Percentiles rank a stretch among this genome's conserved stretches.
phyloP scores from a whole-genome alignment of 2,888 invertebrate species.

The Clistopyga incitator region DNA sequence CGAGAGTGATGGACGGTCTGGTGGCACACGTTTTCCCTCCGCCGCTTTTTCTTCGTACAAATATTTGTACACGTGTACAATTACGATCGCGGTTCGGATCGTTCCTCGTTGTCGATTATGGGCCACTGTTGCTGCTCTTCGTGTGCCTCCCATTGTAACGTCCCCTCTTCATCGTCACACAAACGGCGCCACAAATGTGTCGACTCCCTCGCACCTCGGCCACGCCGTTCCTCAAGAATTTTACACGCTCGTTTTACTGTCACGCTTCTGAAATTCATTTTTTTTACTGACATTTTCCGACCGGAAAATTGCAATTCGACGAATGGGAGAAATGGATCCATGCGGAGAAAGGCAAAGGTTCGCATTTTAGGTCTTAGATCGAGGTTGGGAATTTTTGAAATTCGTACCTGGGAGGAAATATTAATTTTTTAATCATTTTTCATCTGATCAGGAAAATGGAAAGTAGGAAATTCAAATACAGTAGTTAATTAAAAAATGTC shows the following conservation, averaged over 20 bases:
- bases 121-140: conserved; percentile 36
- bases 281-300: too few relatives aligned
- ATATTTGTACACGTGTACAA: conserved; percentile 68
- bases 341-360: too few relatives aligned
- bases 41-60: conserved; percentile 57
- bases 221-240: conserved; percentile 1
- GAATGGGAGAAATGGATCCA: too few relatives aligned
- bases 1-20: conserved; percentile 55
- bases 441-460: too few relatives aligned
- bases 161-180: not conserved
- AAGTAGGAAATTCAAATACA: too few relatives aligned
- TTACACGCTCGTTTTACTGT: not conserved
- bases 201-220: not conserved
- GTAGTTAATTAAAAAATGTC: too few relatives aligned
- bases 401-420: too few relatives aligned
- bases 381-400: too few relatives aligned
- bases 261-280: not conserved
- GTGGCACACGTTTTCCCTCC: conserved; percentile 29
- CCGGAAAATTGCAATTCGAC: too few relatives aligned
- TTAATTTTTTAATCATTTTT: too few relatives aligned
- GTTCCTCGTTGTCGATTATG: conserved; percentile 42
- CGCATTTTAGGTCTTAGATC: too few relatives aligned
- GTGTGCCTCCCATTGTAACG: conserved; percentile 49
- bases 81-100: conserved; percentile 61
- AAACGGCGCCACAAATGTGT: conserved; percentile 33